Evolutionary conservation across 2,797 vertebrate species (phyloP), one percentile per base, ranked within the genome.

Genomic region (Dromococcyx pavoninus): DNA sequence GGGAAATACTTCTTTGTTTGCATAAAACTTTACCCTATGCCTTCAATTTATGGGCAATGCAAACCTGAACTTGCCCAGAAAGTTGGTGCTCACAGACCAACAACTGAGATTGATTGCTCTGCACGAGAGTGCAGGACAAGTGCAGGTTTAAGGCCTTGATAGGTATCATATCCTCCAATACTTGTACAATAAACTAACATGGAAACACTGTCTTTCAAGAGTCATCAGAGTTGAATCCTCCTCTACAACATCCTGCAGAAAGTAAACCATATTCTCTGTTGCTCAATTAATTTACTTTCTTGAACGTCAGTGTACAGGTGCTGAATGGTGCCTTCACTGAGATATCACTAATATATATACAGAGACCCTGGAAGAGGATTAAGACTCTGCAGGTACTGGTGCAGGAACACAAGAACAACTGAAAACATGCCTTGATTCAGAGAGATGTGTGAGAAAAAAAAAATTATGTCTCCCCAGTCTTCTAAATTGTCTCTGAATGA

Each of bases 31-130:
- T 83, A 69, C 77, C 72, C 71, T 65, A 32, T 23, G 67, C 60
- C 46, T 76, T 69, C 39, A 33, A 16, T 94, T 91, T 24, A 57
- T 12, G 28, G 92, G 90, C 60, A 67, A 4, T 35, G 54, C 92
- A 94, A 91, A 95, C 87, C 86, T 53, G 53, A 82, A 46, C 91
- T 80, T 91, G 86, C 74, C 67, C 79, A 89, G 75, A 88, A 88
- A 89, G 57, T 50, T 89, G 73, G 53, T 77, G 44, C 91, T 91
- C 65, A 41, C 76, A 87, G 73, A 91, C 74, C 90, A 86, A 69
- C 48, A 84, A 23, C 65, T 48, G 80, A 96, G 89, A 91, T 86
- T 78, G 92, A 71, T 56, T 60, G 77, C 35, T 88, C 27, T 67
- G 81, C 78, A 33, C 28, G 60, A 41, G 35, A 72, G 58, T 3